phyloP scores from a whole-genome alignment of 2,888 invertebrate species.

The Leucophenga montana region DNA sequence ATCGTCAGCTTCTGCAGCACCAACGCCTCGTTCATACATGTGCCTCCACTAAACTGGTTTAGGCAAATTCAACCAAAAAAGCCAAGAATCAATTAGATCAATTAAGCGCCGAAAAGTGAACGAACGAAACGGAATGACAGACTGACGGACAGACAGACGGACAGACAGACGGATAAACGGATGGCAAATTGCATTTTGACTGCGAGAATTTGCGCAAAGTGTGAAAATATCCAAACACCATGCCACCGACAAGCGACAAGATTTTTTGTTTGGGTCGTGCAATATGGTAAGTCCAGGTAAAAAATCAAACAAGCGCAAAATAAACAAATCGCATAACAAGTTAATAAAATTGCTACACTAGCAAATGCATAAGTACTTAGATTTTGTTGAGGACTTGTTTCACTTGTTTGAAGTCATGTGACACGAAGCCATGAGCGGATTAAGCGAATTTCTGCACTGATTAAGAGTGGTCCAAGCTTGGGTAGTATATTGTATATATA shows the following conservation, averaged over 20 bases:
- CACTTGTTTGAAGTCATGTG: conserved; percentile 40
- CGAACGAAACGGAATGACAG: too few species aligned
- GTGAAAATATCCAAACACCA: conserved; percentile 50
- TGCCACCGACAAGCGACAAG: conserved; percentile 19
- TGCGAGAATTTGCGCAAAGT: conserved; percentile 37
- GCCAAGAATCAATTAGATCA: conserved; percentile 60
- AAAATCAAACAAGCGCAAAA: neutral
- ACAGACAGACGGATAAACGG: neutral
- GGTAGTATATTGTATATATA: too few species aligned
- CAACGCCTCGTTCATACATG: neutral
- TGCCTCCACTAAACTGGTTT: conserved; percentile 37
- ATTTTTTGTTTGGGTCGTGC: neutral
- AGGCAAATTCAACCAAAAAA: conserved; percentile 41
- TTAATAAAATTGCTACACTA: conserved; percentile 39
- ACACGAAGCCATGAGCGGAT: conserved; percentile 11
- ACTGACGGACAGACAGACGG: conserved; percentile 39
- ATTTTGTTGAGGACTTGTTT: conserved; percentile 13
- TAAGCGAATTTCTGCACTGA: too few species aligned
- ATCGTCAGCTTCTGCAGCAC: neutral
- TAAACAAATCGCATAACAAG: conserved; percentile 43
- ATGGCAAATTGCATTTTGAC: conserved; percentile 48
- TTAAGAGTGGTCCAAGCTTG: too few species aligned
- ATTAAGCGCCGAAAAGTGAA: conserved; percentile 44
- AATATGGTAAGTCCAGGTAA: conserved; percentile 9
- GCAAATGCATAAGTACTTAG: conserved; percentile 30